Base-by-base conservation (phyloP, 2,797 vertebrate species). In the Pteropus rufus region DNA sequence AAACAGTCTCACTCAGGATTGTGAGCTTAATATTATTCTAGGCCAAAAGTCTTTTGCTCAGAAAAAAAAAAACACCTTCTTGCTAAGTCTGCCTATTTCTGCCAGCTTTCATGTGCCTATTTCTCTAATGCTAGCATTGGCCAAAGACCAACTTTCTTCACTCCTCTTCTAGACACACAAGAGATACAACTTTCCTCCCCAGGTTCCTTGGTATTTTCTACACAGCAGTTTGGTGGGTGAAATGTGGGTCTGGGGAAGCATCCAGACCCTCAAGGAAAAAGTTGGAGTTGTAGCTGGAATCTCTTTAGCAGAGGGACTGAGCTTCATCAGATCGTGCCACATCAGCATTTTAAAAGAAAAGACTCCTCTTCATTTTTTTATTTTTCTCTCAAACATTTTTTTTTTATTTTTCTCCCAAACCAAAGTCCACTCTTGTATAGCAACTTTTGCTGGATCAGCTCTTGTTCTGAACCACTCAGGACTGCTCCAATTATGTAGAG, bases 241-340 rank as follows among this genome's bases (percentile, higher is more conserved):
- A 96, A 86, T 88, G 41, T 86, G 46, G 56, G 3, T 80, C 73
- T 93, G 94, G 75, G 94, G 64, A 97, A 97, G 41, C 69, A 95
- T 76, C 96, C 69, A 64, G 46, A 70, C 39, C 31, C 56, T 87
- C 29, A 91, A 93, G 69, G 89, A 93, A 95, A 94, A 96, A 84
- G 34, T 31, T 75, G n/a, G 46, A 95, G 56, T 69, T 77, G 49
- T 88, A 88, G 46, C 76, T 93, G 62, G 73, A 97, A 96, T 96
- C 58, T 91, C 73, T 93, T 96, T 77, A 96, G 79, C 81, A 75
- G 54, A 12, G 44, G 7, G 5, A 81, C 75, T 89, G 86, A 93
- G 54, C 58, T 93, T 93, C 81, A 89, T 56, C 92, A 96, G 76
- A 96, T 90, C 91, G 34, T 72, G 54, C 90, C 95, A 96, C 90